phyloP scores from a whole-genome alignment of 2,888 invertebrate species.

The Lamellibrachia satsuma region DNA sequence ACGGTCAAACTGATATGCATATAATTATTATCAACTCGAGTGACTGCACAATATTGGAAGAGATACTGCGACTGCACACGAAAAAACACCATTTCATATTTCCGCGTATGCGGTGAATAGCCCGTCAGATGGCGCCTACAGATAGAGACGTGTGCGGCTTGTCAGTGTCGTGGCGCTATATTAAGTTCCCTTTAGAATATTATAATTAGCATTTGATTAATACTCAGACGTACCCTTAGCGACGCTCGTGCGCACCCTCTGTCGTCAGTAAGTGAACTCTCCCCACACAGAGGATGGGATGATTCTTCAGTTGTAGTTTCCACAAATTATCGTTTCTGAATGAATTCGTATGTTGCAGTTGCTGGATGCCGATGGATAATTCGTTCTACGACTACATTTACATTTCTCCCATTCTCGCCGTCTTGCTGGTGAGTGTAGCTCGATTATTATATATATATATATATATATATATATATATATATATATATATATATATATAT shows the following conservation, averaged over 20 bases:
- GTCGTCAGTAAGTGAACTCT: background rate
- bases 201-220: background rate
- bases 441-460: conserved; percentile 38
- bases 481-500: no score
- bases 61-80: background rate
- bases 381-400: conserved; percentile 77
- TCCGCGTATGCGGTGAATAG: background rate
- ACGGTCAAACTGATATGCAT: background rate
- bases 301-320: background rate
- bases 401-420: conserved; percentile 83
- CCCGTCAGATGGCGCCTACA: background rate
- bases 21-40: background rate
- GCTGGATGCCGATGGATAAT: conserved; percentile 71
- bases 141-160: background rate
- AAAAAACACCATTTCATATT: background rate
- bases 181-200: background rate
- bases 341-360: conserved; percentile 40
- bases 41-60: background rate
- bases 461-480: no score
- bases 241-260: background rate
- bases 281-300: background rate
- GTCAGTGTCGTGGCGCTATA: background rate
- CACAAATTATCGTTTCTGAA: background rate
- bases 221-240: background rate
- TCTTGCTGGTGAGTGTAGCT: conserved; percentile 77